Base-by-base conservation (phyloP, 2,797 vertebrate species). In the Acomys russatus region DNA sequence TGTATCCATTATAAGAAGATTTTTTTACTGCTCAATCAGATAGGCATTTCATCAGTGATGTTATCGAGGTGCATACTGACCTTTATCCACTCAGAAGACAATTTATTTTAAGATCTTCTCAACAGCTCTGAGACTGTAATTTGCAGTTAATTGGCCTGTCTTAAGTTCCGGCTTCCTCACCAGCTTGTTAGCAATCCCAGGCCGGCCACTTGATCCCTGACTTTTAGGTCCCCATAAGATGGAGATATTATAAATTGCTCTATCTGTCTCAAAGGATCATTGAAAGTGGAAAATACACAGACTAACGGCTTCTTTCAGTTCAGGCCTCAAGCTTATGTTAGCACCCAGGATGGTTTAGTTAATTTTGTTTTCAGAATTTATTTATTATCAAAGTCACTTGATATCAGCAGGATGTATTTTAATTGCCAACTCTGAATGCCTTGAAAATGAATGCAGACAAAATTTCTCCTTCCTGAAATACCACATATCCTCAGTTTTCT, bases 401-500 rank as follows among this genome's bases (percentile, higher is more conserved):
- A n/a, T 54, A 18, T 84, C 79, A 84, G 23, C 23, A 35, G 85
- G 38, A 86, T 25, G 17, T 76, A 76, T 82, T 92, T 92, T 92
- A 94, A 82, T 77, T 51, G 63, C 25, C 51, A 85, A 28, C 56
- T 97, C 86, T 90, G 61, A 94, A 23, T 30, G 71, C 64, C 61
- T 95, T 91, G 51, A 89, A 92, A 94, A 90, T 61, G 18, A 91
- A 4, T 68, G 80, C 3, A 33, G 35, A 20, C 23, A 25, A 51
- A 73, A 9, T 61, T 56, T 30, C 86, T 94, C 44, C 76, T 83
- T 97, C 92, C 71, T 94, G 77, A 95, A 71, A 77, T 88, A 70
- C 64, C 77, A 82, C 74, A 93, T 51, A 84, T 74, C 63, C 73
- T 78, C 71, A 88, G 94, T 90, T 96, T 97, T 92, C 88, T 95